These are phyloP conservation scores for Drosophila navojoa DNA, from an alignment of 1,140 invertebrate genomes.

Conservation along the genomic window DNA sequence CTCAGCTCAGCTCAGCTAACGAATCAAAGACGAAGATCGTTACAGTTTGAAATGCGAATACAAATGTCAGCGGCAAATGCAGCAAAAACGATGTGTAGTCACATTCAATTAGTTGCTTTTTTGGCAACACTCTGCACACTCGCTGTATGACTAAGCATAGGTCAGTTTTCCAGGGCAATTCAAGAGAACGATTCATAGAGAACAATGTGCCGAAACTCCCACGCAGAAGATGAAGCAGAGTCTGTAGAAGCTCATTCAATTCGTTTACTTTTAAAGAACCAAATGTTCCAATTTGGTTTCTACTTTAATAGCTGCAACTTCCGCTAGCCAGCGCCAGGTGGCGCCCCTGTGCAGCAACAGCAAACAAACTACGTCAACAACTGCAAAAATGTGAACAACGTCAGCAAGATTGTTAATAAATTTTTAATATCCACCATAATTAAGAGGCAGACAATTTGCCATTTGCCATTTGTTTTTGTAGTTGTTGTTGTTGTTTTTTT, in stretches of 20 bases:
- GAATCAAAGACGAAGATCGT: not conserved
- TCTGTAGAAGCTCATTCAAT: not conserved
- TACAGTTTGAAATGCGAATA: too few relatives aligned
- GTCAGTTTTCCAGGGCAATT: slow-evolving; percentile 26
- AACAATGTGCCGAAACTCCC: too few relatives aligned
- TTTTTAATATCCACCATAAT: slow-evolving; percentile 75
- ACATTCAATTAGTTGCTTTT: not conserved
- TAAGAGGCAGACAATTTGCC: slow-evolving; percentile 77
- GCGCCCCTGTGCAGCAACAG: not conserved
- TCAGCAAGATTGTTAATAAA: slow-evolving; percentile 70
- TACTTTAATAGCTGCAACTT: not conserved
- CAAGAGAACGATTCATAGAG: slow-evolving; percentile 3
- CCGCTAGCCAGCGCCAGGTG: slow-evolving; percentile 11
- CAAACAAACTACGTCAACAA: slow-evolving; percentile 12
- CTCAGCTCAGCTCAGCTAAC: not conserved
- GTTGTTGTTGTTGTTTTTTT: not conserved
- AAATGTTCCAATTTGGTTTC: too few relatives aligned
- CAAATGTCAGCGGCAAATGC: not conserved
- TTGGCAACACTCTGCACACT: not conserved
- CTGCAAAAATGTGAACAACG: slow-evolving; percentile 26
- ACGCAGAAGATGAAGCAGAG: too few relatives aligned
- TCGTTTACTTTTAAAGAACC: too few relatives aligned
- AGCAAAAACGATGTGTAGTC: not conserved
- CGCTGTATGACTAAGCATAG: slow-evolving; percentile 55
- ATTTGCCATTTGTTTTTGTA: slow-evolving; percentile 39